Evolutionary conservation across 2,113 vertebrate genomes (phyloP).

Genomic region (Aegithalos caudatus): DNA sequence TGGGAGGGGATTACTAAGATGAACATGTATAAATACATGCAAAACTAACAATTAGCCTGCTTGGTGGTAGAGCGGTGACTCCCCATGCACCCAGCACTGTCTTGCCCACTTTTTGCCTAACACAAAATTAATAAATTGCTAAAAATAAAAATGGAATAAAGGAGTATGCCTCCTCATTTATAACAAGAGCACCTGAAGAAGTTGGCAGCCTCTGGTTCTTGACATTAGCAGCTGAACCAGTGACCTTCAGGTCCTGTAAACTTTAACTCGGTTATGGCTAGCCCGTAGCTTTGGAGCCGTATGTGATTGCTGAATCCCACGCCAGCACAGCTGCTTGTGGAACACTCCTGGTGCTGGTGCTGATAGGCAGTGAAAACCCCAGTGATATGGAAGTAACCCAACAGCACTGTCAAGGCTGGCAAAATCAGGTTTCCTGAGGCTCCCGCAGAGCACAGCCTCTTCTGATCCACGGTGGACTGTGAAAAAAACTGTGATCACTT

Average conservation of each 20-base stretch:
- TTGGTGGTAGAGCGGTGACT: too few species aligned
- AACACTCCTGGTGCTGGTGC: neutral
- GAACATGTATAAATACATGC: too few species aligned
- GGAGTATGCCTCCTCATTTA: too few species aligned
- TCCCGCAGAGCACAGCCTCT: fast-evolving
- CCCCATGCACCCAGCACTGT: too few species aligned
- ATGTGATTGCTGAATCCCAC: neutral
- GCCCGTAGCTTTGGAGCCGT: neutral
- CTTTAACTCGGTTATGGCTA: neutral
- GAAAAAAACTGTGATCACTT: neutral
- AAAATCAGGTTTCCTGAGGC: neutral
- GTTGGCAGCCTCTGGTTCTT: neutral
- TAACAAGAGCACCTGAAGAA: neutral
- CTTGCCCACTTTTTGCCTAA: too few species aligned
- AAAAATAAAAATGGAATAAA: too few species aligned
- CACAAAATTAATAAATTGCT: too few species aligned
- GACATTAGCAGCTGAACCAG: neutral
- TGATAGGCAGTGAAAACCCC: neutral
- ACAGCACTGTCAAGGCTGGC: neutral
- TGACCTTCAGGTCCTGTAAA: neutral
- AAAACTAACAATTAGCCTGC: too few species aligned
- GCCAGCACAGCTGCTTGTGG: fast-evolving
- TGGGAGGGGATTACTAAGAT: too few species aligned
- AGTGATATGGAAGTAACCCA: fast-evolving
- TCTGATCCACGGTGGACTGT: neutral